Conservation (phyloP, 2,797 vertebrate genomes). For the Crenichthys baileyi region DNA sequence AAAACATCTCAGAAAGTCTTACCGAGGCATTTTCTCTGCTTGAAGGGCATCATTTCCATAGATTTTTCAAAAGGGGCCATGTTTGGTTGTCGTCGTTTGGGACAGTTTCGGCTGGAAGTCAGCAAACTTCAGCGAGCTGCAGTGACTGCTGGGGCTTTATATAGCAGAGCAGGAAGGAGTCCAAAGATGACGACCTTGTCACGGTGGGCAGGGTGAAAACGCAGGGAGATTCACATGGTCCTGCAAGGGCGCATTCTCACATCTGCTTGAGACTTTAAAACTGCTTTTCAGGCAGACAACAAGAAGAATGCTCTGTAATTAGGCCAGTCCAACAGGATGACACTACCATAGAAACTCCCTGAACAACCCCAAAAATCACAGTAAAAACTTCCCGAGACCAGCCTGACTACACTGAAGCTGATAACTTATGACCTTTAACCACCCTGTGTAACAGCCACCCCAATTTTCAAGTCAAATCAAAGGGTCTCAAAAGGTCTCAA, state of each 20-base stretch:
- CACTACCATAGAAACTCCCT: not conserved
- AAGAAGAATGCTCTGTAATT: conserved; percentile 11
- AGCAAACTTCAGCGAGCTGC: conserved; percentile 62
- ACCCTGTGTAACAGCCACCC: not conserved
- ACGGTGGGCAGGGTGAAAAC: conserved; percentile 22
- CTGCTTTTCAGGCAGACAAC: conserved; percentile 40
- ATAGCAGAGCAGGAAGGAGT: conserved; percentile 61
- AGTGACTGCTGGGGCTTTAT: conserved; percentile 64
- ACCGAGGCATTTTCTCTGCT: conserved; percentile 86
- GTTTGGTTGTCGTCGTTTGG: conserved; percentile 39
- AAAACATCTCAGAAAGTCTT: not conserved
- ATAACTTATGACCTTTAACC: conserved; percentile 39
- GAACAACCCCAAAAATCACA: not conserved
- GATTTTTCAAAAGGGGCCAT: conserved; percentile 86
- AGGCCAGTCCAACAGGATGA: conserved; percentile 40
- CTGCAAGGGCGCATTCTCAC: conserved; percentile 63
- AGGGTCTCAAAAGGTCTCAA: no score
- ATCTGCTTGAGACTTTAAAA: conserved; percentile 56
- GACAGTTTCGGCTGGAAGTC: conserved; percentile 64
- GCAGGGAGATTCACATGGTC: conserved; percentile 65
- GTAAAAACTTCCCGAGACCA: not conserved
- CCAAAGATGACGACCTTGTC: conserved; percentile 41
- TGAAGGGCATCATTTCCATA: conserved; percentile 84
- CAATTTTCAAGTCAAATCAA: not conserved
- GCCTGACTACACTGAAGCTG: not conserved